These are phyloP conservation scores for Chanos chanos DNA, from an alignment of 2,797 vertebrate species.

Conservation along the genomic window DNA sequence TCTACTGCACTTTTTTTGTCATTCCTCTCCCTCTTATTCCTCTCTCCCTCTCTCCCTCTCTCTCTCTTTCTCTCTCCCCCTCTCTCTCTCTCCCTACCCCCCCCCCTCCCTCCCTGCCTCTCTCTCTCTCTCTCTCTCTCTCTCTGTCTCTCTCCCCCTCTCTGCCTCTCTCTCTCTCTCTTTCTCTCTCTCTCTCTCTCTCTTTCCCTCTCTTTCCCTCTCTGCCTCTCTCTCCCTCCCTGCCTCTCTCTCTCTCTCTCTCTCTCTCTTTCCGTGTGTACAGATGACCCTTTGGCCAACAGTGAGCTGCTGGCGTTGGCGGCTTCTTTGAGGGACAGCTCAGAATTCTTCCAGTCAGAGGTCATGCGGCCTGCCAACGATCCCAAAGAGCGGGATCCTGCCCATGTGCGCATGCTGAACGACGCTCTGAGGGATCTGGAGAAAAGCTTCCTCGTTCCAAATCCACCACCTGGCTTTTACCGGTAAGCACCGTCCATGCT, in stretches of 20 bases:
- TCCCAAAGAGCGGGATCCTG: constrained; percentile 80
- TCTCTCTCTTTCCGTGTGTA: constrained; percentile 4
- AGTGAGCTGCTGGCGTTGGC: constrained; percentile 68
- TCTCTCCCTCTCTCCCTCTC: neutral
- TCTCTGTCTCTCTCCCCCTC: neutral
- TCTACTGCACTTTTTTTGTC: neutral
- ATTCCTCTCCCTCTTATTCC: neutral
- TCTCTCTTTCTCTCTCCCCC: neutral
- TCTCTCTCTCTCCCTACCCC: neutral
- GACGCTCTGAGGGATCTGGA: constrained; percentile 87
- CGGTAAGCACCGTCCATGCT: constrained; percentile 67
- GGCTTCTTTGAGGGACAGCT: constrained; percentile 74
- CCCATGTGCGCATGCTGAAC: constrained; percentile 89
- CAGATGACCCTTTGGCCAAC: constrained; percentile 62
- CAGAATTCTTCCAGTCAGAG: constrained; percentile 88
- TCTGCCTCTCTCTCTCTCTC: neutral
- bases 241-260: neutral
- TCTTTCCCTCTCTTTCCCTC: neutral
- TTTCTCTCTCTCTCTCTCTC: neutral
- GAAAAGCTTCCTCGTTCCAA: constrained; percentile 80
- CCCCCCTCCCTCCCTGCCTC: neutral
- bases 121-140: neutral
- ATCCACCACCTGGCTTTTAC: constrained; percentile 80
- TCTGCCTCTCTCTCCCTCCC: neutral
- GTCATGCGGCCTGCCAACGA: constrained; percentile 94